Percentiles rank a stretch among this genome's conserved stretches.
phyloP scores from a whole-genome alignment of 2,888 invertebrate species.

The Pandemis heparana region DNA sequence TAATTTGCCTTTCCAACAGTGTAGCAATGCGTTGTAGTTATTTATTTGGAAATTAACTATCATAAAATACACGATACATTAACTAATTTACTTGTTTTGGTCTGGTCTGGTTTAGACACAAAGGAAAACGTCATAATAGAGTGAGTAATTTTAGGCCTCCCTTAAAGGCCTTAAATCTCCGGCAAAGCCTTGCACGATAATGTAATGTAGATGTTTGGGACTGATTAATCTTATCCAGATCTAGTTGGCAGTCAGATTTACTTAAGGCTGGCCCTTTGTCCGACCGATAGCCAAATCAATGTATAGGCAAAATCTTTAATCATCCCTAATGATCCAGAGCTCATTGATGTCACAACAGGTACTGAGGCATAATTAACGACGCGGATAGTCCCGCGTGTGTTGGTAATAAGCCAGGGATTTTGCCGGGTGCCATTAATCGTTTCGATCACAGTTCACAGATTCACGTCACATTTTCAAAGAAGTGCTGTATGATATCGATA shows the following conservation, averaged over 20 bases:
- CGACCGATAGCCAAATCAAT: slow-evolving; percentile 18
- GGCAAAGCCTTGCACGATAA: background rate
- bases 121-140: background rate
- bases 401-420: slow-evolving; percentile 3
- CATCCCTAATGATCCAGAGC: slow-evolving; percentile 18
- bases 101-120: background rate
- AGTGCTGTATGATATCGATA: too few species aligned
- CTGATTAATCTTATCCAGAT: slow-evolving; percentile 23
- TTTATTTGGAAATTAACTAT: background rate
- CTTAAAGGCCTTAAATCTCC: background rate
- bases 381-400: slow-evolving; percentile 8
- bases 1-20: too few species aligned
- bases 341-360: slow-evolving; percentile 18
- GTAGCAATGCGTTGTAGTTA: too few species aligned
- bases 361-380: slow-evolving; percentile 18
- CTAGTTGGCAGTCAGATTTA: slow-evolving; percentile 25
- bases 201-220: background rate
- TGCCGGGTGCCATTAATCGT: slow-evolving; percentile 6
- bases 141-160: background rate
- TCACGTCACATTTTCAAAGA: background rate
- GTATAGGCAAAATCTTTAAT: slow-evolving; percentile 11
- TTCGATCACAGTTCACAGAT: slow-evolving; percentile 1
- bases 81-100: background rate
- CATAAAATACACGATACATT: background rate
- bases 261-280: slow-evolving; percentile 24